phyloP scores from a whole-genome alignment of 1,140 invertebrate genomes.

The Augochlora pura region DNA sequence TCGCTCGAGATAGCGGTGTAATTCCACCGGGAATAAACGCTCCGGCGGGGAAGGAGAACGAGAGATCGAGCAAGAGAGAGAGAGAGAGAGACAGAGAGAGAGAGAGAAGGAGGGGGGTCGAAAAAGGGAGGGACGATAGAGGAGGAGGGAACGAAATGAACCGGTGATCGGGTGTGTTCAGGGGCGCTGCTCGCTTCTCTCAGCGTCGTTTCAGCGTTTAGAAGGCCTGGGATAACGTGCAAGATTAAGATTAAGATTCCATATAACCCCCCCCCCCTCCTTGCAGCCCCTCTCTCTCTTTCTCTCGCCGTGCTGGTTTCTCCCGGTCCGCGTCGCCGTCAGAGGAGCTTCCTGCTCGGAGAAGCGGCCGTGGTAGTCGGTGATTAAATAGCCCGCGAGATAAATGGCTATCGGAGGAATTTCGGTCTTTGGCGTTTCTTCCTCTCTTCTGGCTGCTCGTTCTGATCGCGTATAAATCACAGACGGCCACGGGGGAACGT shows the following conservation, averaged over 20 bases:
- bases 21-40: conserved; percentile 43
- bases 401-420: conserved; percentile 57
- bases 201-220: conserved; percentile 68
- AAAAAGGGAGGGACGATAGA: background rate
- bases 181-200: conserved; percentile 25
- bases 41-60: too few relatives aligned
- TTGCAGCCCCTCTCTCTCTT: background rate
- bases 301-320: background rate
- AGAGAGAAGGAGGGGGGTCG: conserved; percentile 27
- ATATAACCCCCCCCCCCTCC: background rate
- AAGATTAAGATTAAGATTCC: conserved; percentile 69
- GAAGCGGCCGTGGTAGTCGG: background rate
- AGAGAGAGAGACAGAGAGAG: background rate
- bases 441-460: background rate
- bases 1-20: conserved; percentile 42
- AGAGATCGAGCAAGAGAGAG: background rate
- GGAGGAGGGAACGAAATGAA: conserved; percentile 45
- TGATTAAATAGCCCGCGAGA: conserved; percentile 56
- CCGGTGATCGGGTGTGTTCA: conserved; percentile 53
- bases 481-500: background rate
- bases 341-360: background rate
- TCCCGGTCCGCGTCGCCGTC: too few relatives aligned
- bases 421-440: conserved; percentile 50
- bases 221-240: conserved; percentile 61
- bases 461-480: conserved; percentile 47